These are phyloP conservation scores for Bujurquina vittata DNA, from an alignment of 2,113 vertebrate species.

Conservation along the genomic window DNA sequence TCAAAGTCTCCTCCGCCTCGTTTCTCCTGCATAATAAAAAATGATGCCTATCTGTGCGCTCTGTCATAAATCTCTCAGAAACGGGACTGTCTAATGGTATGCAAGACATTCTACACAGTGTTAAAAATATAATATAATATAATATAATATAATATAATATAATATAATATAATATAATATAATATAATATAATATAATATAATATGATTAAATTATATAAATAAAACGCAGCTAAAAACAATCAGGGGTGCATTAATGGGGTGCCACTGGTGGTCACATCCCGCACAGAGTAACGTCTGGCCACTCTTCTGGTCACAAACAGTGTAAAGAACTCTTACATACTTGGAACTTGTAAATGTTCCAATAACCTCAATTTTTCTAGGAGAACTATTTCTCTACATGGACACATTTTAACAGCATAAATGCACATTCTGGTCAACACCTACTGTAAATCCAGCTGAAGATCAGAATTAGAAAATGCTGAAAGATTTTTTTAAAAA, in stretches of 20 bases:
- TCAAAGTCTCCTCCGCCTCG: not conserved
- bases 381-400: not conserved
- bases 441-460: not conserved
- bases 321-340: not conserved
- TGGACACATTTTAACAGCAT: not conserved
- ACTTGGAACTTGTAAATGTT: not conserved
- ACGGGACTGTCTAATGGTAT: not conserved
- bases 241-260: not conserved
- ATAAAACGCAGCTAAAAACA: not conserved
- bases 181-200: not conserved
- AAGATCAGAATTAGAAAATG: not conserved
- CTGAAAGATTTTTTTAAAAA: not conserved
- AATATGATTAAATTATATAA: not conserved
- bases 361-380: not conserved
- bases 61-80: not conserved
- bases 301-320: not conserved
- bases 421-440: not conserved
- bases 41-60: not conserved
- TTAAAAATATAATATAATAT: not conserved
- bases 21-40: constrained; percentile 2
- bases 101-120: not conserved
- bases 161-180: not conserved
- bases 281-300: not conserved
- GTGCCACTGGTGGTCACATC: not conserved
- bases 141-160: not conserved